Evolutionary conservation across 1,140 invertebrate genomes (phyloP).

Genomic region (Metopolophium dirhodum): DNA sequence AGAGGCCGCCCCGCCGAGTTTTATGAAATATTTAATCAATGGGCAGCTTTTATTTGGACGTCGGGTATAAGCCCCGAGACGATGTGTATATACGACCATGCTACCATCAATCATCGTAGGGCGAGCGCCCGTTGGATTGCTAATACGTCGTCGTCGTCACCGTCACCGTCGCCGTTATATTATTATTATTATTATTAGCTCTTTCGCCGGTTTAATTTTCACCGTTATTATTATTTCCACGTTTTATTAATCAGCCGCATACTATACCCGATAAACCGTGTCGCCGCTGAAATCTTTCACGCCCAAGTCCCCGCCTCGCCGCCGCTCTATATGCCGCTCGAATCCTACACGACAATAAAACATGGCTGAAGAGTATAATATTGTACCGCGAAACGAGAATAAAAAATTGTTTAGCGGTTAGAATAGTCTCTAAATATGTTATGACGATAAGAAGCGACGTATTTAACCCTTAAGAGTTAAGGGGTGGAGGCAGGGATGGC

Average conservation of each 20-base stretch:
- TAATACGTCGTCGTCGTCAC: conserved; percentile 13
- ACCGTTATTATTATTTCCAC: conserved; percentile 31
- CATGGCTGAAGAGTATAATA: neutral
- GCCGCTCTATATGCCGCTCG: neutral
- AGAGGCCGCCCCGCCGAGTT: neutral
- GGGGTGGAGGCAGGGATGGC: too few relatives aligned
- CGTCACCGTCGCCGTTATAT: neutral
- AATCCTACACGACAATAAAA: neutral
- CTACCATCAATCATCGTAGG: conserved; percentile 17
- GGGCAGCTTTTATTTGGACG: conserved; percentile 12
- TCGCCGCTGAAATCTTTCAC: neutral
- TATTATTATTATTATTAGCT: conserved; percentile 4
- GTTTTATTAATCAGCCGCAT: conserved; percentile 33
- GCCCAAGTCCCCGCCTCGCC: neutral
- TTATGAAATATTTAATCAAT: conserved; percentile 47
- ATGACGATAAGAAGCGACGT: neutral
- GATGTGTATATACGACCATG: neutral
- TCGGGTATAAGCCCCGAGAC: conserved; percentile 1
- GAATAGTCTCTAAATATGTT: too few relatives aligned
- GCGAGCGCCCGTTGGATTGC: neutral
- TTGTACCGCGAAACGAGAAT: neutral
- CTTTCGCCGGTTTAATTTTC: conserved; percentile 30
- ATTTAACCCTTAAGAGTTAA: neutral
- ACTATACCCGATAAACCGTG: neutral
- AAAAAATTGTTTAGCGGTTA: neutral